phyloP scores from a whole-genome alignment of 1,140 invertebrate species.

The Zaprionus kolodkinae region DNA sequence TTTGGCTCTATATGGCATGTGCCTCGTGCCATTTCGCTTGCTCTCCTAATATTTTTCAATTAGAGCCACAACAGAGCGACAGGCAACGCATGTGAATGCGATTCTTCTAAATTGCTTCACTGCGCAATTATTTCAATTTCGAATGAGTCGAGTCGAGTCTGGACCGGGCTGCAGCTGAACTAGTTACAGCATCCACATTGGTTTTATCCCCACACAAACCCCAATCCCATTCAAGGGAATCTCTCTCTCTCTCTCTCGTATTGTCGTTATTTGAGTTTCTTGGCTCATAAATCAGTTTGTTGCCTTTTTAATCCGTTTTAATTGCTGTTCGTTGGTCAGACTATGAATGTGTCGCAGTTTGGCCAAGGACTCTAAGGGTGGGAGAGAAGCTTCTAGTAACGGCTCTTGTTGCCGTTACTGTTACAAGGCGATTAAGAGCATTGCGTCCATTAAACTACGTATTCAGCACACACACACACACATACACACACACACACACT shows the following conservation, averaged over 20 bases:
- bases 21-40: slow-evolving; percentile 44
- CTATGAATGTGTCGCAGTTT: slow-evolving; percentile 74
- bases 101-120: slow-evolving; percentile 84
- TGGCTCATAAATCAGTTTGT: slow-evolving; percentile 81
- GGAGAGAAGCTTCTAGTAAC: slow-evolving; percentile 23
- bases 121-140: slow-evolving; percentile 83
- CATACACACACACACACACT: slow-evolving; percentile 26
- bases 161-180: slow-evolving; percentile 16
- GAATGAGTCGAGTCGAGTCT: slow-evolving; percentile 48
- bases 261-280: slow-evolving; percentile 80
- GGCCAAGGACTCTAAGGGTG: slow-evolving; percentile 52
- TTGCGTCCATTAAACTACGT: slow-evolving; percentile 47
- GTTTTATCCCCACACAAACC: background rate
- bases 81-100: slow-evolving; percentile 69
- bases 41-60: slow-evolving; percentile 67
- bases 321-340: slow-evolving; percentile 82
- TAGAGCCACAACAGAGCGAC: slow-evolving; percentile 42
- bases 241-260: slow-evolving; percentile 53
- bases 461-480: slow-evolving; percentile 13
- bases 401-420: slow-evolving; percentile 51
- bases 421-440: slow-evolving; percentile 68
- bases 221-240: slow-evolving; percentile 1
- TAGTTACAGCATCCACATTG: slow-evolving; percentile 6
- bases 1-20: slow-evolving; percentile 44
- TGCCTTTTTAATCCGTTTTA: slow-evolving; percentile 83